Conservation (phyloP, 2,797 vertebrate genomes). For the Cebuella pygmaea region DNA sequence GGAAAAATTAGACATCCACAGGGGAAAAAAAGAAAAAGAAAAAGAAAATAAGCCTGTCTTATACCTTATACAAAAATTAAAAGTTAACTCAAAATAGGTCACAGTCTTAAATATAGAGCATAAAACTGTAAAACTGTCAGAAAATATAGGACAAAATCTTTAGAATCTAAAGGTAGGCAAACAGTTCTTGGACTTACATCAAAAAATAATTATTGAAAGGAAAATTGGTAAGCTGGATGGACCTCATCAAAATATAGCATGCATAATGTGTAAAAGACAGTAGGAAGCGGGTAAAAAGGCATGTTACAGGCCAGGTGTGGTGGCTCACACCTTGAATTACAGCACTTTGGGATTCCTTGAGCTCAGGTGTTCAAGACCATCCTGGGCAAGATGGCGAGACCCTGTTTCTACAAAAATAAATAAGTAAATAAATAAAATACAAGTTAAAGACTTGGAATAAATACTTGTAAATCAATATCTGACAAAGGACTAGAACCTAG, state of each 20-base stretch:
- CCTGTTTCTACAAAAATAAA: neutral
- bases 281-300: neutral
- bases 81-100: neutral
- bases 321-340: neutral
- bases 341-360: neutral
- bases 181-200: neutral
- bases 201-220: neutral
- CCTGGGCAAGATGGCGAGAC: neutral
- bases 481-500: neutral
- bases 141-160: neutral
- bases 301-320: neutral
- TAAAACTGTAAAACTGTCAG: neutral
- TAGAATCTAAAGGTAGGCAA: neutral
- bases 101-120: neutral
- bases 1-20: neutral
- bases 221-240: neutral
- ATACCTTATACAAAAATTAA: neutral
- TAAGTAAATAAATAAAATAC: neutral
- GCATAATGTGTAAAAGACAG: neutral
- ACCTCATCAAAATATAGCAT: neutral
- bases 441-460: neutral
- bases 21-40: too few species aligned
- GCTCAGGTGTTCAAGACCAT: neutral
- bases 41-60: neutral
- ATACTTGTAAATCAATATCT: neutral